phyloP scores from a whole-genome alignment of 2,797 vertebrate species.

The Muscicapa comitata region DNA sequence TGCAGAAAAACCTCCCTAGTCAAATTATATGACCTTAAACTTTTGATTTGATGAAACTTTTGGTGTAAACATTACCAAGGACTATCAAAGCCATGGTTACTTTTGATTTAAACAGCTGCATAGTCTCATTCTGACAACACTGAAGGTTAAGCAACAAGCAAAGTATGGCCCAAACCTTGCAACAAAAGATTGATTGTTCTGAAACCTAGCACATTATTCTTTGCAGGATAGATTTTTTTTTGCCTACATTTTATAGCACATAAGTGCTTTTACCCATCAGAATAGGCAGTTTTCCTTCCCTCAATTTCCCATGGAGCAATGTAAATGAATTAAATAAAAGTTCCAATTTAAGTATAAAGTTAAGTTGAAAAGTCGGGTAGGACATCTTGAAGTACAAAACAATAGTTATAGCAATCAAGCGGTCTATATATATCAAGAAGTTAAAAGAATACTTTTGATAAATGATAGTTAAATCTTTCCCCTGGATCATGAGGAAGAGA shows the following conservation, averaged over 20 bases:
- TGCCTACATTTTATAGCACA: background rate
- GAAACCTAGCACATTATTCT: background rate
- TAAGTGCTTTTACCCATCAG: background rate
- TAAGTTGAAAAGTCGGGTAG: background rate
- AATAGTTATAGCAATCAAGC: background rate
- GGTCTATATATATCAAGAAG: background rate
- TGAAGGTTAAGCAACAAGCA: background rate
- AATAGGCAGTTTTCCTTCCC: background rate
- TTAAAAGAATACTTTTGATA: background rate
- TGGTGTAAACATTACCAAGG: background rate
- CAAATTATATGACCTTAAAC: background rate
- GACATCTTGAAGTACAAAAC: background rate
- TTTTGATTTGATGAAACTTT: background rate
- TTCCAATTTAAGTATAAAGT: background rate
- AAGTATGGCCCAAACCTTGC: background rate
- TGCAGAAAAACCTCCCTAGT: accelerated
- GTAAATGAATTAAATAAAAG: background rate
- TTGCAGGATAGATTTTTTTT: background rate
- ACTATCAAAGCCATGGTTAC: background rate
- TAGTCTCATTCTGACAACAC: background rate
- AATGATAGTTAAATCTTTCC: background rate
- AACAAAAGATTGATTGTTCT: background rate
- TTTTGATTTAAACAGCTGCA: background rate
- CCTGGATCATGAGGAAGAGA: background rate
- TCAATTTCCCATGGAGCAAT: background rate